Conservation (phyloP, 2,113 vertebrate species). For the Tonatia bakeri region DNA sequence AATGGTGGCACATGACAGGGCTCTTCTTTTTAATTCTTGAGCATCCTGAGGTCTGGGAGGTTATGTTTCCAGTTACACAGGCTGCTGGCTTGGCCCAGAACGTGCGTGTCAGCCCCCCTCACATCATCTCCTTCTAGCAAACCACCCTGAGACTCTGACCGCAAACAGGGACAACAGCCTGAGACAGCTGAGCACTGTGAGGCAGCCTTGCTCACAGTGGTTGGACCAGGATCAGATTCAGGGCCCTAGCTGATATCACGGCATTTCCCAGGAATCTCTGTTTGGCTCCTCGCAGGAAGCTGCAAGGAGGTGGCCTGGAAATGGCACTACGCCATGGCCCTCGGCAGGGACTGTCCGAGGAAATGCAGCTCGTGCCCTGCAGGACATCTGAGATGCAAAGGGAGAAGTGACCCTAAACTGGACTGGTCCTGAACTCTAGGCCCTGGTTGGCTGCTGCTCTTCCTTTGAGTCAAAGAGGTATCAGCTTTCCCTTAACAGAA, state of each 20-base stretch:
- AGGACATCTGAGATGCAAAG: neutral
- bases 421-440: neutral
- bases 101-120: neutral
- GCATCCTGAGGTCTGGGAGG: neutral
- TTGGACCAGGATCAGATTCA: neutral
- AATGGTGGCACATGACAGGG: too few relatives aligned
- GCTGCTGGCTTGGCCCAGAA: neutral
- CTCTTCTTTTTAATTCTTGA: neutral
- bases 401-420: neutral
- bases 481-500: neutral
- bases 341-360: neutral
- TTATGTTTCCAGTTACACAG: neutral
- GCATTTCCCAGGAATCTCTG: neutral
- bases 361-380: neutral
- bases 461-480: neutral
- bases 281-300: neutral
- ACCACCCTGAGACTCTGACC: neutral
- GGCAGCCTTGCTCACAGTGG: neutral
- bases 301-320: neutral
- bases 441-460: neutral
- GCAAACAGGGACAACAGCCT: neutral
- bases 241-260: neutral
- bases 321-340: fast-evolving
- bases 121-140: neutral
- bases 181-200: neutral